phyloP scores from a whole-genome alignment of 2,888 invertebrate genomes.

The Watsonalla cultraria region DNA sequence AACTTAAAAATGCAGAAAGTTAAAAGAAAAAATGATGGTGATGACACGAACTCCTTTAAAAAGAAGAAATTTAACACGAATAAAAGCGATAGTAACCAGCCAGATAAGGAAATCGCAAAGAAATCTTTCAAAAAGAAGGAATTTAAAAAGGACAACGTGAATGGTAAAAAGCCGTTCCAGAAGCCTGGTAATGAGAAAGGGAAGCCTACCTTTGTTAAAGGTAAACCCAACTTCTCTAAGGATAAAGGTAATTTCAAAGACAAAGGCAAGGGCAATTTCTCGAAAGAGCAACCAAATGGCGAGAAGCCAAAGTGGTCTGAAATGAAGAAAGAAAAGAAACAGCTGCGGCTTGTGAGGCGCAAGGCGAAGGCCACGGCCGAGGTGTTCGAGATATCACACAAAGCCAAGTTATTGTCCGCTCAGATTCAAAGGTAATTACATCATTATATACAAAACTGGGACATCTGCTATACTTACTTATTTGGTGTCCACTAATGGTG shows the following conservation, averaged over 20 bases:
- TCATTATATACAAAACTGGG: too few relatives aligned
- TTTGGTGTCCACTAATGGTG: too few relatives aligned
- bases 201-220: conserved; percentile 12
- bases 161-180: conserved; percentile 18
- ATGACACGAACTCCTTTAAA: conserved; percentile 31
- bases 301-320: conserved; percentile 84
- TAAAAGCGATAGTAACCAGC: conserved; percentile 15
- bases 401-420: conserved; percentile 63
- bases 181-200: conserved; percentile 19
- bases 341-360: conserved; percentile 81
- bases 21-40: conserved; percentile 52
- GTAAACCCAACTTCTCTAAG: conserved; percentile 27
- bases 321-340: conserved; percentile 86
- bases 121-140: conserved; percentile 22
- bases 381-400: conserved; percentile 67
- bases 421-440: conserved; percentile 66
- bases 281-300: conserved; percentile 21
- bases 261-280: background rate
- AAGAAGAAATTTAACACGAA: conserved; percentile 50
- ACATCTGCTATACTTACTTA: too few relatives aligned
- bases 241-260: conserved; percentile 6
- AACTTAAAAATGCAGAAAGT: conserved; percentile 54
- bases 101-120: conserved; percentile 16
- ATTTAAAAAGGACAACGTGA: conserved; percentile 13
- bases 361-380: conserved; percentile 76